Base-by-base conservation (phyloP, 2,113 vertebrate species). In the Galemys pyrenaicus region DNA sequence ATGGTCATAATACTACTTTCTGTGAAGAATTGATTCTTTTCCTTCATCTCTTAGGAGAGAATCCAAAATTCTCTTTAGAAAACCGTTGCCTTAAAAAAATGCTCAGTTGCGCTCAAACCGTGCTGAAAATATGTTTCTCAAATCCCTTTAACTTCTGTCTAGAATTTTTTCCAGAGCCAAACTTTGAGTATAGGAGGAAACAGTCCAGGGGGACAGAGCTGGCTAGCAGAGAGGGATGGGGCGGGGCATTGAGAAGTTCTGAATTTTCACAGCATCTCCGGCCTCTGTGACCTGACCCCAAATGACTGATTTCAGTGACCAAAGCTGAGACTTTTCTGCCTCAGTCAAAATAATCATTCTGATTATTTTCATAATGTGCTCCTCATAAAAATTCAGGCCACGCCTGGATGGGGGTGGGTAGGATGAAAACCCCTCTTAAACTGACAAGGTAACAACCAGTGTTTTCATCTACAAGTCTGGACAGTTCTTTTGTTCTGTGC, bases 61-160 rank as follows among this genome's bases (percentile, higher is more conserved):
- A 5, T 67, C 39, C 74, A 75, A 9, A 87, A 28, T 94, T 84
- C 84, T 95, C 37, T 89, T 77, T 49, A 82, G 87, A 89, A 93
- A 89, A 71, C 20, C 68, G 9, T 74, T 89, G 3, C 32, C 15
- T 87, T 81, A 62, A 62, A 56, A 58, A 91, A 83, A 82, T 11
- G 9, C 77, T 88, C 10, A 22, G 1, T 81, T 73, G 15, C 60
- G 46, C 30, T 92, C 24, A 28, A 73, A 89, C 70, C 17, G 39
- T 73, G 20, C 44, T 41, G 32, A 89, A 82, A 74, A 44, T 80
- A 51, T 83, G 64, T 88, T 89, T 49, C 12, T 73, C 15, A 68
- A n/a, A 32, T 32, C 16, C 80, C 6, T 3, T 26, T 46, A 46
- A 65, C n/a, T 74, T 92, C 54, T 92, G 6, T 78, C 19, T 85